phyloP scores from a whole-genome alignment of 2,113 vertebrate genomes.

The Eulemur macaco region DNA sequence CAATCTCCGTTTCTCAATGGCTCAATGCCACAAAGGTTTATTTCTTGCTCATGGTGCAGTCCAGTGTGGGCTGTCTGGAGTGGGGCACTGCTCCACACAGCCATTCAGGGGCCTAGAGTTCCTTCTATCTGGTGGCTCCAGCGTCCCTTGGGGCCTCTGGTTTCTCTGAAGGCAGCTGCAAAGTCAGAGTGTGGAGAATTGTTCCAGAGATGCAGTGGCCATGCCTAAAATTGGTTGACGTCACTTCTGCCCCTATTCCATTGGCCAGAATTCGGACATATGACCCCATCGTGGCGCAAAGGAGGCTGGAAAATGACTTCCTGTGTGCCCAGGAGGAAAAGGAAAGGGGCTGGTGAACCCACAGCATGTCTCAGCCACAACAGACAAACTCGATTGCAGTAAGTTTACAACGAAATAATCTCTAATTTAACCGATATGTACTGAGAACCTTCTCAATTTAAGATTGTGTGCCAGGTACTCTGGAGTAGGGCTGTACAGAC shows the following conservation, averaged over 20 bases:
- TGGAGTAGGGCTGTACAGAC: too few relatives aligned
- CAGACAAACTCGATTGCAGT: background rate
- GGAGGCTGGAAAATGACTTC: background rate
- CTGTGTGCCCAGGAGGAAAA: background rate
- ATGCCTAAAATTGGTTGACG: background rate
- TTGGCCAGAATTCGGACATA: background rate
- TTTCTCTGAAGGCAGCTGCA: background rate
- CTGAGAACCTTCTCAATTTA: background rate
- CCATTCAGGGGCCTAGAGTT: background rate
- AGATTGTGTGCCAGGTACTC: background rate
- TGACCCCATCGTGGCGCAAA: background rate
- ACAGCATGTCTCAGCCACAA: background rate
- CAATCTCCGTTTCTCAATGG: background rate
- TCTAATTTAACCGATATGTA: background rate
- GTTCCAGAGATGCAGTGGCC: background rate
- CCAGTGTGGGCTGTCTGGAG: background rate
- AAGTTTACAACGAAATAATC: background rate
- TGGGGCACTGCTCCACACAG: fast-evolving
- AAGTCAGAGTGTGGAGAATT: background rate
- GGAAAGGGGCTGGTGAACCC: background rate
- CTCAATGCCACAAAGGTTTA: background rate
- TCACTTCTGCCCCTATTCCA: background rate
- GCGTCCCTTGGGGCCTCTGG: background rate
- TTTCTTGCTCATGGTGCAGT: background rate
- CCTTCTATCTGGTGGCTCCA: background rate